Evolutionary conservation across 2,113 vertebrate genomes (phyloP), one percentile per base, ranked within the genome.

Genomic region (mouse (Mus musculus)): DNA sequence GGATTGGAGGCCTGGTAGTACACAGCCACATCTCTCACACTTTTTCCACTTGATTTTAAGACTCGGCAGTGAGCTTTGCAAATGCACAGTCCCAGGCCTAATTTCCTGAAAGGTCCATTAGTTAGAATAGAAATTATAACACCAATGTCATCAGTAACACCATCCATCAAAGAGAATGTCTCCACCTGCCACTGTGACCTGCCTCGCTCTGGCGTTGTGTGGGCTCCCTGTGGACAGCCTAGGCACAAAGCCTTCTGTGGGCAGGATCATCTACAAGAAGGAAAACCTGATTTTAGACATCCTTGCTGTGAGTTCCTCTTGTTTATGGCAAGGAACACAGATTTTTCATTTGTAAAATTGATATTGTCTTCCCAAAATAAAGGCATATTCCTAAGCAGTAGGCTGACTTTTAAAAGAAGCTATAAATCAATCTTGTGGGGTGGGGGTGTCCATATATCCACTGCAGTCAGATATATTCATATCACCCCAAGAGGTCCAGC

Each of bases 341-440:
- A 65, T 59, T 54, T 84, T 80, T 92, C 76, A 72, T 8, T 39
- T 49, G 78, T 81, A 16, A 54, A 76, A 71, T 1, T 71, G 65
- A 92, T 54, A 59, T 11, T 76, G 77, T 78, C 65, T 61, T 76
- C 36, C 61, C 88, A 81, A 77, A 39, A 76, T 81, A 94, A 95
- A 63, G 13, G 20, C 22, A 39, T 69, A 9, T 13, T 77, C 95
- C 67, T 5, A 16, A 69, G 33, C 2, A 26, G 30, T 54, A 39
- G 26, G 4, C 54, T 75, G 7, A n/a, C 82, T 94, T 94, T 63
- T 1, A 6, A 88, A 77, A 73, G 28, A 91, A 72, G 54, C 30
- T 67, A 26, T 22, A 69, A 59, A 17, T 82, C 24, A 76, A 0
- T 1, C 28, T 81, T n/a, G 71, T 54, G 42, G 24, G 3, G 14